phyloP scores from a whole-genome alignment of 2,888 invertebrate genomes.

The Cryptus viduatorius region DNA sequence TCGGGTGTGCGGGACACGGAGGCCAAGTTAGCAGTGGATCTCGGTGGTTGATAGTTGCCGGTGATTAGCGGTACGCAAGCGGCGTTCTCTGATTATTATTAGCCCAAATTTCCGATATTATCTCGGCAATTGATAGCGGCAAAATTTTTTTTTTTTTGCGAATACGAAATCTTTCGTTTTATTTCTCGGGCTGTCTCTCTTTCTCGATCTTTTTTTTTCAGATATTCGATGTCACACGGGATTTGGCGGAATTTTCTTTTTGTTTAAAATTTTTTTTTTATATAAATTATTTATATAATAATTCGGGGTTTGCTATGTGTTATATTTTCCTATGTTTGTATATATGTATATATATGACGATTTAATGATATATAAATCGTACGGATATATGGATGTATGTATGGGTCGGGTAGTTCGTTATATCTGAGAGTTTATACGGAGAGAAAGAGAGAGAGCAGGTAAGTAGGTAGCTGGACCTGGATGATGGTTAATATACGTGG shows the following conservation, averaged over 20 bases:
- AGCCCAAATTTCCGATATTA: slow-evolving; percentile 5
- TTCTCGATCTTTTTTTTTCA: slow-evolving; percentile 30
- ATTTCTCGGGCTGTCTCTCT: slow-evolving; percentile 45
- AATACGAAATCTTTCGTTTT: background rate
- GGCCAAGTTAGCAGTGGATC: slow-evolving; percentile 25
- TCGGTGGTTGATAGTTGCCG: slow-evolving; percentile 40
- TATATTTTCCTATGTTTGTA: background rate
- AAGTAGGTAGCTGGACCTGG: slow-evolving; percentile 81
- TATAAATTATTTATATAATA: slow-evolving; percentile 17
- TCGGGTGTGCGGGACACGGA: slow-evolving; percentile 34
- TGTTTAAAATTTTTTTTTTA: background rate
- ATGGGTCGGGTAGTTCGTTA: slow-evolving; percentile 29
- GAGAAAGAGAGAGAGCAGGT: slow-evolving; percentile 76
- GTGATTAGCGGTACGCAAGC: slow-evolving; percentile 22
- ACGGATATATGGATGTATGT: slow-evolving; percentile 19
- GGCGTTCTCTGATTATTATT: slow-evolving; percentile 10
- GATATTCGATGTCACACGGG: background rate
- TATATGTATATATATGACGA: slow-evolving; percentile 18
- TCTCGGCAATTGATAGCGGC: background rate
- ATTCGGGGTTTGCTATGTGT: background rate
- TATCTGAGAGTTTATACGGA: slow-evolving; percentile 65
- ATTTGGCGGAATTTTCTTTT: background rate
- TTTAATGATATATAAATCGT: slow-evolving; percentile 9
- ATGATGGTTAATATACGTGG: slow-evolving; percentile 80
- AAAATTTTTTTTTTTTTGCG: background rate